A percentile compares a stretch with the other conserved stretches of the same genome.
These are phyloP conservation scores for Sogatella furcifera DNA, from an alignment of 1,140 invertebrate species.

Conservation along the genomic window DNA sequence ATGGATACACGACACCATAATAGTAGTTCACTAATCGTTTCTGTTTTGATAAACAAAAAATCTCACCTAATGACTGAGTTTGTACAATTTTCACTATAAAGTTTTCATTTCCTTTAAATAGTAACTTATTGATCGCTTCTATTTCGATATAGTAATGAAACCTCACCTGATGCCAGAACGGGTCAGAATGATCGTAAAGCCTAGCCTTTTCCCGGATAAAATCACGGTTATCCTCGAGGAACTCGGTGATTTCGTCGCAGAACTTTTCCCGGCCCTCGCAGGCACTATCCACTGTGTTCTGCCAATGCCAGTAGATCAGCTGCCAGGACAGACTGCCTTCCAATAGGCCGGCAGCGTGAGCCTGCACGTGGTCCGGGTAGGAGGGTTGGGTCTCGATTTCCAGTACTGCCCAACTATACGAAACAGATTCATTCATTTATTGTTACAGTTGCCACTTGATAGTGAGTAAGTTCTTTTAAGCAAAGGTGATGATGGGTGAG, in stretches of 20 bases:
- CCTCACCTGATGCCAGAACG: conserved; percentile 75
- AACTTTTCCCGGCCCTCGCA: conserved; percentile 54
- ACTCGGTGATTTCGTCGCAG: conserved; percentile 54
- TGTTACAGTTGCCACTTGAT: too few species aligned
- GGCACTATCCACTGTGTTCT: conserved; percentile 58
- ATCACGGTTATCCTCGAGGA: conserved; percentile 50
- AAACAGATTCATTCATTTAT: too few species aligned
- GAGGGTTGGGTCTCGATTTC: conserved; percentile 63
- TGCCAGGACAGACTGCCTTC: conserved; percentile 75
- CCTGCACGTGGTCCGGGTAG: conserved; percentile 66
- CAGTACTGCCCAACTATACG: conserved; percentile 57
- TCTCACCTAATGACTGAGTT: too few species aligned
- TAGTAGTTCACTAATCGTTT: too few species aligned
- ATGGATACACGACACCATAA: too few species aligned
- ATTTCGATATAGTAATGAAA: too few species aligned
- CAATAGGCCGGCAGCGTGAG: conserved; percentile 78
- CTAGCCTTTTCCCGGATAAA: conserved; percentile 48
- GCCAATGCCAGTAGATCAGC: conserved; percentile 69
- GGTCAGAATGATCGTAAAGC: conserved; percentile 33
- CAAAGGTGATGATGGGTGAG: too few species aligned
- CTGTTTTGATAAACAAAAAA: too few species aligned
- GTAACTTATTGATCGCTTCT: too few species aligned
- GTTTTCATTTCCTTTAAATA: too few species aligned
- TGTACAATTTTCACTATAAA: too few species aligned
- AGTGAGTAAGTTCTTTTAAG: too few species aligned